Conservation (phyloP, 2,888 invertebrate genomes). For the Tachina fera region DNA sequence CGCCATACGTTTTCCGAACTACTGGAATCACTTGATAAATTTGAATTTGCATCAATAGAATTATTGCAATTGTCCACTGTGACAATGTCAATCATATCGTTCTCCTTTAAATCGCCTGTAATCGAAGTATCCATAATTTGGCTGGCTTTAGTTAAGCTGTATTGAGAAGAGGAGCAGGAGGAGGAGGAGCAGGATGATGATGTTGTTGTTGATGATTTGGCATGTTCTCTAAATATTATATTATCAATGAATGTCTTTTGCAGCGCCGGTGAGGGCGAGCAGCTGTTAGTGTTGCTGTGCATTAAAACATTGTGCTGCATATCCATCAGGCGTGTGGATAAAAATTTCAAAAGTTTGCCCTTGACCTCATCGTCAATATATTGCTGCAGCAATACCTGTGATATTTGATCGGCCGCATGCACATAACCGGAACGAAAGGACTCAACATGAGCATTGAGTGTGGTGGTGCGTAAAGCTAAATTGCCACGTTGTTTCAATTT, state of each 20-base stretch:
- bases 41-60: slow-evolving; percentile 77
- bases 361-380: slow-evolving; percentile 84
- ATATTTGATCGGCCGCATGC: slow-evolving; percentile 94
- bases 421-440: slow-evolving; percentile 95
- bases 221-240: slow-evolving; percentile 36
- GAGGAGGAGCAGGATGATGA: no score
- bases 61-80: slow-evolving; percentile 75
- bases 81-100: slow-evolving; percentile 78
- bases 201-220: slow-evolving; percentile 31
- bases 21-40: slow-evolving; percentile 77
- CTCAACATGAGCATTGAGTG: slow-evolving; percentile 86
- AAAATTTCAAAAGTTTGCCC: slow-evolving; percentile 92
- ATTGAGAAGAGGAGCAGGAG: slow-evolving; percentile 20
- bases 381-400: slow-evolving; percentile 91
- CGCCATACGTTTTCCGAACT: slow-evolving; percentile 79
- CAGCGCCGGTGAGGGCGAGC: slow-evolving; percentile 25
- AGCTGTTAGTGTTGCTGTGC: slow-evolving; percentile 10
- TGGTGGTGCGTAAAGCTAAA: slow-evolving; percentile 85
- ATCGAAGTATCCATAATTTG: slow-evolving; percentile 70
- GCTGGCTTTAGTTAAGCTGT: slow-evolving; percentile 62
- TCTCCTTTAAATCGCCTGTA: slow-evolving; percentile 74
- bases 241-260: slow-evolving; percentile 56
- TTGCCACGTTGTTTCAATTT: slow-evolving; percentile 90
- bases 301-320: slow-evolving; percentile 76
- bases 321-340: slow-evolving; percentile 91